Conservation (phyloP, 2,888 invertebrate species). For the Ormyrus nitidulus region DNA sequence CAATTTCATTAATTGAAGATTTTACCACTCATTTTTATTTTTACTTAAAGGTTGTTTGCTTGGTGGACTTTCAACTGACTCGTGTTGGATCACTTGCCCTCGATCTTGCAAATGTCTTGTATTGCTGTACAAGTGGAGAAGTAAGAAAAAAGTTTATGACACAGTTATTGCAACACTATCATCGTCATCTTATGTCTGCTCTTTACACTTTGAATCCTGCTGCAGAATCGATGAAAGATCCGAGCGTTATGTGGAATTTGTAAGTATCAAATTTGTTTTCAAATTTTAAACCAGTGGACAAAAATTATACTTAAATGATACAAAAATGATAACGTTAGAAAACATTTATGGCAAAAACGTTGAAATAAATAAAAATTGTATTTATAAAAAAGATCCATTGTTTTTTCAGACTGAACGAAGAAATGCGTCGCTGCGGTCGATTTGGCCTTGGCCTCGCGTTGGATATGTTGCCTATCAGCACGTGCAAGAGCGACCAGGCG, state of each 20-base stretch:
- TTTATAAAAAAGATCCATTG: not conserved
- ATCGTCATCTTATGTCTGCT: constrained; percentile 78
- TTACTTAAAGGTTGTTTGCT: constrained; percentile 78
- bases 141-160: constrained; percentile 80
- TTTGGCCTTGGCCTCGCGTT: constrained; percentile 83
- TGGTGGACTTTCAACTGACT: constrained; percentile 84
- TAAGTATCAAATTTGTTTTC: constrained; percentile 70
- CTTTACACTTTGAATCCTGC: constrained; percentile 78
- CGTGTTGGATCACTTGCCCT: constrained; percentile 84
- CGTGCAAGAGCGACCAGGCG: constrained; percentile 83
- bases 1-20: not conserved
- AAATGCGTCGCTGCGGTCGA: constrained; percentile 80
- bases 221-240: constrained; percentile 73
- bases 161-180: constrained; percentile 80
- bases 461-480: constrained; percentile 85
- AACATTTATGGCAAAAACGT: not conserved
- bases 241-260: constrained; percentile 78
- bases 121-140: constrained; percentile 81
- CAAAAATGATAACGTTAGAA: too few species aligned
- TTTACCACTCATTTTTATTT: not conserved
- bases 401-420: constrained; percentile 78
- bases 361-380: not conserved
- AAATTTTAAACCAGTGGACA: too few species aligned
- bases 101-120: constrained; percentile 82
- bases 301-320: too few species aligned